Percentiles rank a stretch among this genome's conserved stretches.
Evolutionary conservation across 2,797 vertebrate species (phyloP).

Genomic region (Cuniculus paca): DNA sequence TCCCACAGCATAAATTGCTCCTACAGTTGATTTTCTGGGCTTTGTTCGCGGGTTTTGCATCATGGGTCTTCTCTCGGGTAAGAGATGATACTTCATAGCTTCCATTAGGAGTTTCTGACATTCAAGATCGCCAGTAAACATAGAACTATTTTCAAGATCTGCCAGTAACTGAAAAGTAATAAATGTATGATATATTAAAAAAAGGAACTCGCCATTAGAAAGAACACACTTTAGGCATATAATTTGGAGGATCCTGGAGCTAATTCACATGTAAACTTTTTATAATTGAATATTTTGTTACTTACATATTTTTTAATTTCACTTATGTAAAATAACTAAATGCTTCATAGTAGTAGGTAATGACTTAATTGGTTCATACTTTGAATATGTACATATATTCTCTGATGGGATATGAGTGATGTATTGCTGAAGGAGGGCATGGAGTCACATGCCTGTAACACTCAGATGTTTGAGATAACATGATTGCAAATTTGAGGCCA

Average conservation of each 20-base stretch:
- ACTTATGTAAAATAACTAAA: not conserved
- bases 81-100: constrained; percentile 99
- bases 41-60: constrained; percentile 98
- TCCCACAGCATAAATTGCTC: constrained; percentile 97
- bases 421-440: not conserved
- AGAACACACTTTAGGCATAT: not conserved
- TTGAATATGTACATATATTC: not conserved
- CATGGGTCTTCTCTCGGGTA: constrained; percentile 96
- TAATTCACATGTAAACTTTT: not conserved
- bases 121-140: constrained; percentile 97
- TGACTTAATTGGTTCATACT: not conserved
- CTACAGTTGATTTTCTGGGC: constrained; percentile 98
- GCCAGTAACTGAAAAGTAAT: constrained; percentile 93
- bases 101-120: constrained; percentile 99
- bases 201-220: not conserved
- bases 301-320: not conserved
- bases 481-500: not conserved
- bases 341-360: not conserved
- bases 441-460: not conserved
- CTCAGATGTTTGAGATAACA: not conserved
- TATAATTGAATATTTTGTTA: constrained; percentile 44
- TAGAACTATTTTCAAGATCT: constrained; percentile 97
- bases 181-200: not conserved
- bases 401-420: not conserved
- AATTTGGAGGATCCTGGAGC: not conserved